These are phyloP conservation scores for Chrysolophus pictus DNA, from an alignment of 2,797 vertebrate species.

Conservation along the genomic window DNA sequence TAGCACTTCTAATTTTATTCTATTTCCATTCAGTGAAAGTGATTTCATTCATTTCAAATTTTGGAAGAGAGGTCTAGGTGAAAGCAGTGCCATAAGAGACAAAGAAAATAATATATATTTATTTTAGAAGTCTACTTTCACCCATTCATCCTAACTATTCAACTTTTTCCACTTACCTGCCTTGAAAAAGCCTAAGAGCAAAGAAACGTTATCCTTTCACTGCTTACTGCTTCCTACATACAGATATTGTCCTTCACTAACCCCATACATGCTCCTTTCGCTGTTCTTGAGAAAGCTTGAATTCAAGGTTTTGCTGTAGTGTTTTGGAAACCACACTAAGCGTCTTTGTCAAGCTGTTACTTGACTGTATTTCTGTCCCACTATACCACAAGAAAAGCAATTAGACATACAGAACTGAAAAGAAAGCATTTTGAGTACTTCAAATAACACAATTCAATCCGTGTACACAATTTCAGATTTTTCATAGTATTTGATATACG, in stretches of 20 bases:
- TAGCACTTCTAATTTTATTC: constrained; percentile 40
- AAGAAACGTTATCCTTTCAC: neutral
- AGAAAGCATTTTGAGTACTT: neutral
- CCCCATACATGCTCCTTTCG: neutral
- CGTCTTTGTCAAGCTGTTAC: neutral
- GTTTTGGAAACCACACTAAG: neutral
- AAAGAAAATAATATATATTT: neutral
- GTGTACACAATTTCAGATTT: neutral
- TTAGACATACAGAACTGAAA: neutral
- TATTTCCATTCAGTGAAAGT: neutral
- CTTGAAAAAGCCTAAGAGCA: neutral
- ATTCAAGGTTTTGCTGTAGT: neutral
- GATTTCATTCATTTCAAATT: constrained; percentile 43
- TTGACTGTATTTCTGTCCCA: neutral
- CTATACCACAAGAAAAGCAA: neutral
- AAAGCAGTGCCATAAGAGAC: constrained; percentile 43
- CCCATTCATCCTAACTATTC: constrained; percentile 24
- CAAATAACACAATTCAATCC: neutral
- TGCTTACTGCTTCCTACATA: neutral
- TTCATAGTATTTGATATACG: neutral
- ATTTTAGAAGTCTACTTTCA: neutral
- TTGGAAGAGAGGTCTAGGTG: constrained; percentile 47
- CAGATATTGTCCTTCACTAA: neutral
- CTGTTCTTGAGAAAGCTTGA: neutral
- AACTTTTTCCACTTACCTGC: neutral